phyloP scores from a whole-genome alignment of 2,888 invertebrate species.

The Horisme vitalbata region DNA sequence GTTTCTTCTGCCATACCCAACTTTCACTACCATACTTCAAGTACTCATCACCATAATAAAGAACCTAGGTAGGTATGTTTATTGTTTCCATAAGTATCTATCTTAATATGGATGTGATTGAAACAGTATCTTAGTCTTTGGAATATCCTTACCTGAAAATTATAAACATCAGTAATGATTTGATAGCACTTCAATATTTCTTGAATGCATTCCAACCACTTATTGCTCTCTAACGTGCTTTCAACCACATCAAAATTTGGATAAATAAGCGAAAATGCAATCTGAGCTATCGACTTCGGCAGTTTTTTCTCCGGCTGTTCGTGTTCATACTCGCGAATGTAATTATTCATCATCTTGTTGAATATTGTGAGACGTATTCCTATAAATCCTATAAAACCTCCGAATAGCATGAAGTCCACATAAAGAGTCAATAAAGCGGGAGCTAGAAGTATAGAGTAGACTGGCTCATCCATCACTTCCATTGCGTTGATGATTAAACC shows the following conservation, averaged over 20 bases:
- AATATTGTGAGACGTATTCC: slow-evolving; percentile 35
- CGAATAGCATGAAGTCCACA: slow-evolving; percentile 37
- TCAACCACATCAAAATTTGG: slow-evolving; percentile 11
- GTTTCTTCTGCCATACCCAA: too few relatives aligned
- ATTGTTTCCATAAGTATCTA: too few relatives aligned
- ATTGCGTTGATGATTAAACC: slow-evolving; percentile 30
- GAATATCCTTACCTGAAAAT: slow-evolving; percentile 39
- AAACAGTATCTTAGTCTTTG: background rate
- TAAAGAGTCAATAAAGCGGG: slow-evolving; percentile 26
- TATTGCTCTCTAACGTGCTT: slow-evolving; percentile 12
- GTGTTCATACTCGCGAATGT: background rate
- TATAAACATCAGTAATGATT: slow-evolving; percentile 35
- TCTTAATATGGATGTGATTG: too few relatives aligned
- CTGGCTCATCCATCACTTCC: slow-evolving; percentile 29
- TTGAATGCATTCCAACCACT: slow-evolving; percentile 35
- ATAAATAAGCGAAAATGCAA: slow-evolving; percentile 4
- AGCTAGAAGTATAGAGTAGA: slow-evolving; percentile 22
- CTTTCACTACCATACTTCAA: too few relatives aligned
- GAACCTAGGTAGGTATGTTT: too few relatives aligned
- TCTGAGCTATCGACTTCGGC: slow-evolving; percentile 4
- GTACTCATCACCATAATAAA: too few relatives aligned
- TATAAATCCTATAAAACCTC: slow-evolving; percentile 38
- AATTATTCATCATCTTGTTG: slow-evolving; percentile 33
- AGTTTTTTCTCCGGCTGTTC: background rate
- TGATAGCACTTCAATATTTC: slow-evolving; percentile 40